These are phyloP conservation scores for Lithobates pipiens DNA, from an alignment of 2,797 vertebrate species.

Conservation along the genomic window DNA sequence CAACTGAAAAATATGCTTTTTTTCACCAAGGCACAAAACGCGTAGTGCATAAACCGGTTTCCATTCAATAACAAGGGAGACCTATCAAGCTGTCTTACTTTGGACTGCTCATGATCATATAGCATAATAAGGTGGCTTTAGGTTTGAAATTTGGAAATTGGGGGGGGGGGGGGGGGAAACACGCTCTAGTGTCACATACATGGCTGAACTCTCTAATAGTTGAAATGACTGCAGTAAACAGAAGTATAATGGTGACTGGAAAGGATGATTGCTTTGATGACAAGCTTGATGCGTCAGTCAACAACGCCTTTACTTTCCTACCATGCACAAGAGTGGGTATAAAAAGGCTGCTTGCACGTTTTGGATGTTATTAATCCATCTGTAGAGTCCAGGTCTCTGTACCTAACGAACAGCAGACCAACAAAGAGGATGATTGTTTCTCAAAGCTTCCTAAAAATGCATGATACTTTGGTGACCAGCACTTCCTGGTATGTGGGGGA, in stretches of 20 bases:
- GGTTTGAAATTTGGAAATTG: constrained; percentile 64
- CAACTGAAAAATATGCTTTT: constrained; percentile 74
- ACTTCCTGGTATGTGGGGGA: constrained; percentile 43
- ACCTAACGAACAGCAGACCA: constrained; percentile 3
- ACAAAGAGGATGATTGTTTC: neutral
- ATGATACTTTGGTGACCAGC: constrained; percentile 63
- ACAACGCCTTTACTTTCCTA: constrained; percentile 65
- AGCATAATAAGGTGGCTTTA: constrained; percentile 67
- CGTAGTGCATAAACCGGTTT: constrained; percentile 81
- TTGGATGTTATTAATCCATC: constrained; percentile 22
- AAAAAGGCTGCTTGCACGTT: constrained; percentile 30
- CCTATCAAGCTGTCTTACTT: constrained; percentile 67
- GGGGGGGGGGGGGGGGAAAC: constrained; percentile 11
- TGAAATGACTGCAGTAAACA: constrained; percentile 66
- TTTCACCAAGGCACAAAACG: constrained; percentile 83
- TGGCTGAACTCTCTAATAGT: constrained; percentile 65
- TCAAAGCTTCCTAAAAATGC: constrained; percentile 60
- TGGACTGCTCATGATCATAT: constrained; percentile 73
- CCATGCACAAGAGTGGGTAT: constrained; percentile 64
- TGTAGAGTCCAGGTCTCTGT: constrained; percentile 62
- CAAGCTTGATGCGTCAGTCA: constrained; percentile 64
- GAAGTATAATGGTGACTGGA: constrained; percentile 64
- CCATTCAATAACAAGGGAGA: constrained; percentile 70
- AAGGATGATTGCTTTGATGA: constrained; percentile 74
- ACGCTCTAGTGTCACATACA: constrained; percentile 53